These are phyloP conservation scores for Rhabdomys pumilio DNA, from an alignment of 2,797 vertebrate species.

Conservation along the genomic window DNA sequence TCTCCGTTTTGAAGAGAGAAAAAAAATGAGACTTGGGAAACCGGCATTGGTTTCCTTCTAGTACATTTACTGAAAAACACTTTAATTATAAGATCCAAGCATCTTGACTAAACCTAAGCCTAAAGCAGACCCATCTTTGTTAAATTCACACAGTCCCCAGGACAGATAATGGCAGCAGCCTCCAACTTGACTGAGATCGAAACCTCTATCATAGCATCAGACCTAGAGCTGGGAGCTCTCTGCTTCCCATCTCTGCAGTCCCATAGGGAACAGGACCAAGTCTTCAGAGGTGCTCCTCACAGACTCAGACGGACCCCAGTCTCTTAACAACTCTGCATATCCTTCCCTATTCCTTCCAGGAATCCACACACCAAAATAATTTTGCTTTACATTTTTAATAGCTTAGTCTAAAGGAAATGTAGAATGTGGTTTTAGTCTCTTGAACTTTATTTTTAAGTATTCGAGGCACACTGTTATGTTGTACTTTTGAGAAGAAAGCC, in stretches of 20 bases:
- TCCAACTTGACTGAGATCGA: neutral
- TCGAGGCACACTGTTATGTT: constrained; percentile 23
- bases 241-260: neutral
- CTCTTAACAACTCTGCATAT: neutral
- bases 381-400: neutral
- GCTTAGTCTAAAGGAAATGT: neutral
- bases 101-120: neutral
- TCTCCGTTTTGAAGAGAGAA: constrained; percentile 14
- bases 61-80: constrained; percentile 14
- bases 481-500: constrained; percentile 44
- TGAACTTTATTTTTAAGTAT: constrained; percentile 17
- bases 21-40: neutral
- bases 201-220: neutral
- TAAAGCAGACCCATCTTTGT: neutral
- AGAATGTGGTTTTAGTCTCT: constrained; percentile 33
- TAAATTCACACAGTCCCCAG: constrained; percentile 4
- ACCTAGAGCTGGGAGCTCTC: neutral
- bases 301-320: neutral
- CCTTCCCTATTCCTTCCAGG: neutral
- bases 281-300: neutral
- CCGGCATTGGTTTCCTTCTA: constrained; percentile 37
- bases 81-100: constrained; percentile 47
- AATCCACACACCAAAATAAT: neutral
- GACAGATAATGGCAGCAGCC: neutral
- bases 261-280: neutral